Conservation (phyloP, 2,797 vertebrate genomes). For the Bradypodion ventrale region DNA sequence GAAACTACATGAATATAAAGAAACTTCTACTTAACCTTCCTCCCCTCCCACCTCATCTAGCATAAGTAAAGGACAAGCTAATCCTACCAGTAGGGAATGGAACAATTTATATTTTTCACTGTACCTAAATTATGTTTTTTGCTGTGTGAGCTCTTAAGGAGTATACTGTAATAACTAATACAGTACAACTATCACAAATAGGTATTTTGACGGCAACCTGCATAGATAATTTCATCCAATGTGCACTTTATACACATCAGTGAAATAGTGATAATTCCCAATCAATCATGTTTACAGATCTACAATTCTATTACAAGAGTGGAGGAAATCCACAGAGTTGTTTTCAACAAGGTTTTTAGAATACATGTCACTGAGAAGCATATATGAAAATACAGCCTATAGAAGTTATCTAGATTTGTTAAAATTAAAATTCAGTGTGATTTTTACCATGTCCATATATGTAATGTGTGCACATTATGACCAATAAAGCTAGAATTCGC, state of each 20-base stretch:
- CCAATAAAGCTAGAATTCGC: slow-evolving; percentile 14
- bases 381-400: background rate
- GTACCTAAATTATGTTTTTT: slow-evolving; percentile 14
- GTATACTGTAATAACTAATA: slow-evolving; percentile 40
- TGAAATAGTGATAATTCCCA: slow-evolving; percentile 11
- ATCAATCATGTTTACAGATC: slow-evolving; percentile 32
- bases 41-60: background rate
- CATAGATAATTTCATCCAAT: slow-evolving; percentile 29
- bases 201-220: slow-evolving; percentile 17
- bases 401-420: background rate
- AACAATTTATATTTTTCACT: background rate
- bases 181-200: slow-evolving; percentile 7
- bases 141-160: slow-evolving; percentile 11
- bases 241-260: slow-evolving; percentile 26
- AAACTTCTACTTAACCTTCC: background rate
- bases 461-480: background rate
- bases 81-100: slow-evolving; percentile 3
- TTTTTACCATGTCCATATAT: slow-evolving; percentile 21
- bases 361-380: slow-evolving; percentile 14
- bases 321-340: background rate
- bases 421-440: slow-evolving; percentile 41
- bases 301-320: slow-evolving; percentile 6
- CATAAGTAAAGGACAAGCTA: slow-evolving; percentile 27
- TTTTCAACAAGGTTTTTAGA: slow-evolving; percentile 11
- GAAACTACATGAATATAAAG: slow-evolving; percentile 16